Evolutionary conservation across 2,113 vertebrate species (phyloP).

Genomic region (Archocentrus centrarchus): DNA sequence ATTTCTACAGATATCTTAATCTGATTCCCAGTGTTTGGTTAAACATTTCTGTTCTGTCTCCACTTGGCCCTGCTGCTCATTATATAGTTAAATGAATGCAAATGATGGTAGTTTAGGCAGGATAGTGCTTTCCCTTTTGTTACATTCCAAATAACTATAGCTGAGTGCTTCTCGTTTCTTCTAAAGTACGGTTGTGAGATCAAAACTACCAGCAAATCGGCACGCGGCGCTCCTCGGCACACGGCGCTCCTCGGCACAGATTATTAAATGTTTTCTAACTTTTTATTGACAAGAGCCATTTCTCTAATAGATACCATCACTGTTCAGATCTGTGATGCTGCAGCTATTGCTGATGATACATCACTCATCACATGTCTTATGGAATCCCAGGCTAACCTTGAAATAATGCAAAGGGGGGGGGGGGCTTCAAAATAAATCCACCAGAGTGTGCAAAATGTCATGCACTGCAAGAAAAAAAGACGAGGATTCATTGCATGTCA

Average conservation of each 20-base stretch:
- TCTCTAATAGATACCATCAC: background rate
- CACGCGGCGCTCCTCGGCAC: rapidly evolving
- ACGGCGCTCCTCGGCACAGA: rapidly evolving
- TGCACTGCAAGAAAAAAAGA: background rate
- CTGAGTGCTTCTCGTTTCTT: background rate
- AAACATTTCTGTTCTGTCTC: constrained; percentile 34
- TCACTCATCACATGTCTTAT: background rate
- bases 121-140: background rate
- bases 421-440: background rate
- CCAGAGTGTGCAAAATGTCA: constrained; percentile 28
- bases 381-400: background rate
- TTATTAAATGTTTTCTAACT: constrained; percentile 1
- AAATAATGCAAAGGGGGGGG: background rate
- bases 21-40: constrained; percentile 65
- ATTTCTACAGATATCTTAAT: constrained; percentile 55
- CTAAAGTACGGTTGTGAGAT: background rate
- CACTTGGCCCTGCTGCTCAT: constrained; percentile 41
- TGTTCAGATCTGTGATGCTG: background rate
- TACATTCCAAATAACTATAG: background rate
- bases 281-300: constrained; percentile 5
- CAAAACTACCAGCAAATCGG: background rate
- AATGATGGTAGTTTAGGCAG: constrained; percentile 32
- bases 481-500: constrained; percentile 52
- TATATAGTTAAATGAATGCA: constrained; percentile 62
- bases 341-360: background rate